Conservation (phyloP, 2,797 vertebrate species). For the Ctenochaetus hawaiiensis region DNA sequence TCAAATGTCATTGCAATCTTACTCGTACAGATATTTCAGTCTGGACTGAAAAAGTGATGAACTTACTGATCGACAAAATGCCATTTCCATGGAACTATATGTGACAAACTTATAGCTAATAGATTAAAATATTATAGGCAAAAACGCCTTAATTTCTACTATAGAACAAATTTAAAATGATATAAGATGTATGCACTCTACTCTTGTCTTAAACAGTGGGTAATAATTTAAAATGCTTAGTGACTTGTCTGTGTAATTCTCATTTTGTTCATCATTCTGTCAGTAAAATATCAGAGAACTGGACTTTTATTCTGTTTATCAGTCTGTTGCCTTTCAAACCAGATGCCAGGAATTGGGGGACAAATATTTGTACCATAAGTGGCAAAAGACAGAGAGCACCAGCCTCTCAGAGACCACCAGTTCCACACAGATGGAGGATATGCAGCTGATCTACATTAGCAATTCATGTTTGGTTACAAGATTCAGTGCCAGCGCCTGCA, state of each 20-base stretch:
- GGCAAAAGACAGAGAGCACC: conserved; percentile 24
- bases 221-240: not conserved
- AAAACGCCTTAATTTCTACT: conserved; percentile 12
- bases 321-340: conserved; percentile 21
- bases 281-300: not conserved
- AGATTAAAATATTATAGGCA: not conserved
- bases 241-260: not conserved
- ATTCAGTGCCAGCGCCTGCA: conserved; percentile 4
- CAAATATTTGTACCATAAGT: conserved; percentile 36
- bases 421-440: conserved; percentile 32
- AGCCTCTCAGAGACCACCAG: conserved; percentile 13
- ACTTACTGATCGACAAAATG: not conserved
- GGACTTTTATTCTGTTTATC: conserved; percentile 4
- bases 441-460: conserved; percentile 19
- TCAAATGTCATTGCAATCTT: not conserved
- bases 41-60: not conserved
- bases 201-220: not conserved
- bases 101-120: not conserved
- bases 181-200: not conserved
- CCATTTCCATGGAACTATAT: not conserved
- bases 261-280: not conserved
- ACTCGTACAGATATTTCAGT: not conserved
- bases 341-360: conserved; percentile 3
- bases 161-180: not conserved
- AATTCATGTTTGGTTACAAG: conserved; percentile 34